Percentiles rank a stretch among this genome's conserved stretches.
These are phyloP conservation scores for Daphoenositta chrysoptera DNA, from an alignment of 2,113 vertebrate genomes.

Conservation along the genomic window DNA sequence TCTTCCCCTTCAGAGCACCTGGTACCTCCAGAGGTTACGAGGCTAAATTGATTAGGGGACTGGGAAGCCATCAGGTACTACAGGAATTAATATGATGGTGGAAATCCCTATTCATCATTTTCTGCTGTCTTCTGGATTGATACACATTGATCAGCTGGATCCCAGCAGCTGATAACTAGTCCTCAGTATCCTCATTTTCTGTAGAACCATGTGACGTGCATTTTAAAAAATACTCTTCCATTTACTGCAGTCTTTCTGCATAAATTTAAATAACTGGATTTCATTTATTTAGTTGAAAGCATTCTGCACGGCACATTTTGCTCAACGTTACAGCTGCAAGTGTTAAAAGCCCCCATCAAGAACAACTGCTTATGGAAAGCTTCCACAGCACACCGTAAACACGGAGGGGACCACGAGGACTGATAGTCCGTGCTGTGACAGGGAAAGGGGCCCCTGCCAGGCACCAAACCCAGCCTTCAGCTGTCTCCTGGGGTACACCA, in stretches of 20 bases:
- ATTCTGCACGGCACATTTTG: background rate
- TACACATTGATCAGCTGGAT: background rate
- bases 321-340: background rate
- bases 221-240: background rate
- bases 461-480: background rate
- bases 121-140: background rate
- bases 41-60: background rate
- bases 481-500: background rate
- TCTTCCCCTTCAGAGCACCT: background rate
- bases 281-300: background rate
- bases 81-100: background rate
- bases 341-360: background rate
- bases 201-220: background rate
- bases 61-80: background rate
- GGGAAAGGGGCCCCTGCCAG: background rate
- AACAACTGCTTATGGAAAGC: background rate
- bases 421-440: background rate
- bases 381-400: background rate
- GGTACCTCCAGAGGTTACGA: background rate
- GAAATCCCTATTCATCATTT: background rate
- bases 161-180: background rate
- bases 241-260: background rate
- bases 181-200: background rate
- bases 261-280: background rate
- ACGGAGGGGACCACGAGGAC: rapidly evolving